Evolutionary conservation across 2,888 invertebrate genomes (phyloP).

Genomic region (Willowsia nigromaculata): DNA sequence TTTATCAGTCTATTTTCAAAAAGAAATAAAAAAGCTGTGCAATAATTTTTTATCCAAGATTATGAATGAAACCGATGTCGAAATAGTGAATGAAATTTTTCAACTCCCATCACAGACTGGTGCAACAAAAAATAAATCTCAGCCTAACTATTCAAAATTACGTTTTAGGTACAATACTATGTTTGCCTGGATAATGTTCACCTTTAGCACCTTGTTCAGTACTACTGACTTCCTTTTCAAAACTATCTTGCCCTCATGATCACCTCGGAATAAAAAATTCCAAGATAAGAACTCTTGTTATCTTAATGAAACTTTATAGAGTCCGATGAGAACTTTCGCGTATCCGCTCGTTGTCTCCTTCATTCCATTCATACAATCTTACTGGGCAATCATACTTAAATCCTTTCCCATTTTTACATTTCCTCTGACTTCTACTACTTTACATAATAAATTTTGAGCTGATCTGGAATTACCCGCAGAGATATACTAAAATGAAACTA

Average conservation of each 20-base stretch:
- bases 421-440: background rate
- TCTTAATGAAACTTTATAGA: slow-evolving; percentile 24
- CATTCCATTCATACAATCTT: slow-evolving; percentile 31
- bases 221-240: slow-evolving; percentile 42
- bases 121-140: background rate
- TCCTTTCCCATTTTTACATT: background rate
- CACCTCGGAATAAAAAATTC: background rate
- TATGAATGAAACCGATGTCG: slow-evolving; percentile 34
- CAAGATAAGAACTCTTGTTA: slow-evolving; percentile 1
- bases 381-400: slow-evolving; percentile 34
- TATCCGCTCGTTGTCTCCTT: background rate
- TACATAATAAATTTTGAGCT: background rate
- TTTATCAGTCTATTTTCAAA: slow-evolving; percentile 5
- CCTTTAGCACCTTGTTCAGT: background rate
- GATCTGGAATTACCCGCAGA: background rate
- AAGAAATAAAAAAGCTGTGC: background rate
- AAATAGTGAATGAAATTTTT: slow-evolving; percentile 1
- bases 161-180: background rate
- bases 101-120: slow-evolving; percentile 6
- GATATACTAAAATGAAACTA: background rate
- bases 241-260: slow-evolving; percentile 18
- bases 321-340: slow-evolving; percentile 38
- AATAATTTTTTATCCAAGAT: background rate
- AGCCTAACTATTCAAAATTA: background rate
- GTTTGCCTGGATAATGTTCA: background rate